These are phyloP conservation scores for Pangasianodon hypophthalmus DNA, from an alignment of 2,113 vertebrate genomes.

Conservation along the genomic window DNA sequence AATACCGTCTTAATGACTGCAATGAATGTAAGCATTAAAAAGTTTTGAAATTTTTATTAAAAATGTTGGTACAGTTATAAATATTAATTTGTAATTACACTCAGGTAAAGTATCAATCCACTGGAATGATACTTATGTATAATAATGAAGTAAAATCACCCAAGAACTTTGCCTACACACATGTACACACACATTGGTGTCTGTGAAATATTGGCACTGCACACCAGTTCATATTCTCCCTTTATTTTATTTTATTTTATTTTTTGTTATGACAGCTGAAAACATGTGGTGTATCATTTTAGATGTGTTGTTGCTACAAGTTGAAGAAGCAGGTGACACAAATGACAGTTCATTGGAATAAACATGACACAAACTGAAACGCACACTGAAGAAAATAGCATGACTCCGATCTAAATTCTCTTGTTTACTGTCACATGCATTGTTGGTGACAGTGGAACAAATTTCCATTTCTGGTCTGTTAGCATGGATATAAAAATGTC, in stretches of 20 bases:
- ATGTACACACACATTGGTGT: background rate
- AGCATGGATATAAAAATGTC: conserved; percentile 2
- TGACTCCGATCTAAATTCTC: background rate
- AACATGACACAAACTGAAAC: conserved; percentile 12
- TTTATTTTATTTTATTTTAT: background rate
- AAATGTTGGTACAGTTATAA: background rate
- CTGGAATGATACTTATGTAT: too few relatives aligned
- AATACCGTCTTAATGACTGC: too few relatives aligned
- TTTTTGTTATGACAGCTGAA: conserved; percentile 7
- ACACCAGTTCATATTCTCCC: background rate
- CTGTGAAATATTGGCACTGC: background rate
- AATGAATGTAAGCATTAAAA: background rate
- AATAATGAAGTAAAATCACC: background rate
- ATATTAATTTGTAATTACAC: background rate
- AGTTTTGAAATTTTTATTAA: background rate
- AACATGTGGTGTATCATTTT: conserved; percentile 7
- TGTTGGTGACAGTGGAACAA: background rate
- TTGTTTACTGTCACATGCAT: conserved; percentile 3
- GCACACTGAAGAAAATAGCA: background rate
- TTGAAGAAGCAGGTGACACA: conserved; percentile 57
- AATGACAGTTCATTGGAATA: conserved; percentile 25
- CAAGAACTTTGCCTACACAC: background rate
- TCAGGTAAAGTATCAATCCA: background rate
- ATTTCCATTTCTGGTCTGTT: conserved; percentile 1
- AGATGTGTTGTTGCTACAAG: conserved; percentile 9